Evolutionary conservation across 2,888 invertebrate genomes (phyloP).

Genomic region (Lasioglossum vierecki): DNA sequence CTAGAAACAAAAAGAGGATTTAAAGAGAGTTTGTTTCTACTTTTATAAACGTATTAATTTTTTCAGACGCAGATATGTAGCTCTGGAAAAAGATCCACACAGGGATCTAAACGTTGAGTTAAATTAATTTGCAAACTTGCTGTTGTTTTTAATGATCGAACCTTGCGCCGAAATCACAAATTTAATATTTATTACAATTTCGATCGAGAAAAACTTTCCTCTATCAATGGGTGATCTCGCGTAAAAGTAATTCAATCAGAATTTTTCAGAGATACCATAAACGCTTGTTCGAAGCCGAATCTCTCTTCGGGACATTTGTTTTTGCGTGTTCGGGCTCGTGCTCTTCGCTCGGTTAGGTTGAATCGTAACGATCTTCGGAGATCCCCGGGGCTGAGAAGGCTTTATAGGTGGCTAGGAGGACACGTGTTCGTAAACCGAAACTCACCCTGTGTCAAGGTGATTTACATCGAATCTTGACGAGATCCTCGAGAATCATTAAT

Average conservation of each 20-base stretch:
- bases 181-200: too few relatives aligned
- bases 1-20: too few relatives aligned
- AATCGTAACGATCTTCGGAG: constrained; percentile 45
- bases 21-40: too few relatives aligned
- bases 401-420: constrained; percentile 45
- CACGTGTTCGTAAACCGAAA: constrained; percentile 54
- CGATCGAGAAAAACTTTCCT: too few relatives aligned
- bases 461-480: constrained; percentile 27
- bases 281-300: constrained; percentile 11
- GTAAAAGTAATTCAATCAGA: not conserved
- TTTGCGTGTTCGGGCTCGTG: constrained; percentile 39
- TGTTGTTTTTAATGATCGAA: too few relatives aligned
- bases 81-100: too few relatives aligned
- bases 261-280: not conserved
- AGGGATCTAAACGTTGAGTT: too few relatives aligned
- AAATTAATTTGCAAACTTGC: too few relatives aligned
- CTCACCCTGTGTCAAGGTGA: constrained; percentile 16
- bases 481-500: not conserved
- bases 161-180: too few relatives aligned
- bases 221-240: too few relatives aligned
- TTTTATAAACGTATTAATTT: too few relatives aligned
- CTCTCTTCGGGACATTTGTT: constrained; percentile 38
- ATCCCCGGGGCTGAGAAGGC: constrained; percentile 25
- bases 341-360: constrained; percentile 30
- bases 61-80: too few relatives aligned